Conservation (phyloP, 2,797 vertebrate genomes). For the Liparis tanakae region DNA sequence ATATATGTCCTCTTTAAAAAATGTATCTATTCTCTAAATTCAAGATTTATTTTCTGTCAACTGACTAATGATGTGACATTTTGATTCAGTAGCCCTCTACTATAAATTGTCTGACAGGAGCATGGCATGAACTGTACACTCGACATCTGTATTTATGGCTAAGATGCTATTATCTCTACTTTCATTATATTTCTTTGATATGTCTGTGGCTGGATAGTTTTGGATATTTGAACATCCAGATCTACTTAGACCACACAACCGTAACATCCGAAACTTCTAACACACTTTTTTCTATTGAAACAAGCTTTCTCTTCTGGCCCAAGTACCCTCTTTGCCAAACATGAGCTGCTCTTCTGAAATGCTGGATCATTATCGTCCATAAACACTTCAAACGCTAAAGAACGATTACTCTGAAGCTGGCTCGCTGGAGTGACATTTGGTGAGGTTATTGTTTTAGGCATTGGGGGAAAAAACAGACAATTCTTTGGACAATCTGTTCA, state of each 20-base stretch:
- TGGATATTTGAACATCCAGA: slow-evolving; percentile 48
- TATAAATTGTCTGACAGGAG: slow-evolving; percentile 2
- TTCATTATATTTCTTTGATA: slow-evolving; percentile 35
- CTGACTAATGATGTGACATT: background rate
- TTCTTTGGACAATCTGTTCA: slow-evolving; percentile 51
- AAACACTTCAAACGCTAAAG: slow-evolving; percentile 72
- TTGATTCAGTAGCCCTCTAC: background rate
- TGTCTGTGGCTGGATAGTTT: slow-evolving; percentile 39
- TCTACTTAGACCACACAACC: slow-evolving; percentile 54
- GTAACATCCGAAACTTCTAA: slow-evolving; percentile 51
- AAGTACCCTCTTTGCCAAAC: slow-evolving; percentile 71
- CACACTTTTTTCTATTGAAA: slow-evolving; percentile 65
- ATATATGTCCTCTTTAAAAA: background rate
- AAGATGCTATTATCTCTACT: slow-evolving; percentile 21
- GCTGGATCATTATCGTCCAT: slow-evolving; percentile 76
- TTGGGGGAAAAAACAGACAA: slow-evolving; percentile 45
- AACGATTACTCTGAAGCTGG: slow-evolving; percentile 60
- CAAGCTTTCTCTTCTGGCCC: slow-evolving; percentile 51
- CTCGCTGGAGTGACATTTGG: slow-evolving; percentile 46
- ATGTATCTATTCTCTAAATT: background rate
- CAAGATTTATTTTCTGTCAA: background rate
- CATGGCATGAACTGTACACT: slow-evolving; percentile 7
- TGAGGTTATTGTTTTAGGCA: slow-evolving; percentile 72
- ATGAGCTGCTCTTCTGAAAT: slow-evolving; percentile 79
- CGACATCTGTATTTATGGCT: slow-evolving; percentile 13